Base-by-base conservation (phyloP, 2,797 vertebrate species). In the Ibycter americanus region DNA sequence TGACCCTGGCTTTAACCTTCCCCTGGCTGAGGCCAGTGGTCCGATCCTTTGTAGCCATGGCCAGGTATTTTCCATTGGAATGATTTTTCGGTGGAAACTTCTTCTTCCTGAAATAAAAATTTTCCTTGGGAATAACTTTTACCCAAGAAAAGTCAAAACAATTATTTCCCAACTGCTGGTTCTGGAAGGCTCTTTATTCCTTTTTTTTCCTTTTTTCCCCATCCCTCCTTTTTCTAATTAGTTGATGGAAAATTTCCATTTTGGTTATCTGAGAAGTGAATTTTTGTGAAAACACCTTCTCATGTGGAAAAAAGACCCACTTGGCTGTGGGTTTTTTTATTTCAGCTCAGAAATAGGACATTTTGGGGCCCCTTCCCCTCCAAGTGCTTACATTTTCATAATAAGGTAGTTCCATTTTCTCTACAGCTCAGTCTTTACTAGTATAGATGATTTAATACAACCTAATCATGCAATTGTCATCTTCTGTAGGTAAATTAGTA, bases 81-180 rank as follows among this genome's bases (percentile, higher is more conserved):
- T 56, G 18, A 9, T 61, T 91, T 90, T 85, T 80, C 49, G 16
- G 44, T 74, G 68, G 67, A 87, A 90, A 61, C n/a, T 51, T 51
- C 8, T 70, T 76, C 61, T 84, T 70, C 61, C 89, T 92, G 17
- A 91, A 89, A 85, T 83, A 10, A 62, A 20, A 19, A 1, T 81
- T 92, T 89, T 92, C 32, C n/a, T 40, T 59, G 19, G 15, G 65
- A 74, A 71, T 81, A 78, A 46, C n/a, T 47, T 89, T 85, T 61
- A 58, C 42, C 23, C 36, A 83, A 91, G 91, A 83, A 85, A 81
- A 87, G 22, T 42, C 27, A 84, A 87, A 89, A 66, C 55, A 81
- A 91, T 0, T 89, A 90, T 68, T 96, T 92, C 42, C 59, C 40
- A 54, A n/a, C 36, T 81, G 8, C 56, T 91, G 46, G 11, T 65